A percentile compares a stretch with the other conserved stretches of the same genome.
phyloP scores from a whole-genome alignment of 2,113 vertebrate species.

The Oncorhynchus masou region DNA sequence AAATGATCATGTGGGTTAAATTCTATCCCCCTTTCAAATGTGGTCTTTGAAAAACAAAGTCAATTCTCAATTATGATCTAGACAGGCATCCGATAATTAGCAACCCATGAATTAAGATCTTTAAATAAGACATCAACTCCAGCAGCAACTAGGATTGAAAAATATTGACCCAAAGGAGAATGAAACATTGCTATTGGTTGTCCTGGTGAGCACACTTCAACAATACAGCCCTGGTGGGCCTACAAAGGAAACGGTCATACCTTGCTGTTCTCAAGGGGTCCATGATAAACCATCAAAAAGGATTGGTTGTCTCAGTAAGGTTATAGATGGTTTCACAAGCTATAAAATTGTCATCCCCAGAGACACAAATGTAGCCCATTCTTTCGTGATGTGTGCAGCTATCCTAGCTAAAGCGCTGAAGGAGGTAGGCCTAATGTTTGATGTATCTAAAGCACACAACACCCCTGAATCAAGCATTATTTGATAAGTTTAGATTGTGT shows the following conservation, averaged over 20 bases:
- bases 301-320: conserved; percentile 20
- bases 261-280: not conserved
- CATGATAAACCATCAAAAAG: not conserved
- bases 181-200: not conserved
- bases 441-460: not conserved
- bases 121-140: too few relatives aligned
- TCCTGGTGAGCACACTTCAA: not conserved
- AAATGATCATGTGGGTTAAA: too few relatives aligned
- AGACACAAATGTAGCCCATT: not conserved
- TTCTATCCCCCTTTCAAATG: too few relatives aligned
- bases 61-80: too few relatives aligned
- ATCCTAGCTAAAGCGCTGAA: not conserved
- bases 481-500: too few relatives aligned
- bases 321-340: conserved; percentile 23
- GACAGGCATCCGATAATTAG: too few relatives aligned
- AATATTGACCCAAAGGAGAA: not conserved
- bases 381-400: too few relatives aligned
- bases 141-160: too few relatives aligned
- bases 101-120: too few relatives aligned
- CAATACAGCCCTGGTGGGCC: not conserved
- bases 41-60: too few relatives aligned
- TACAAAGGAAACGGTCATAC: not conserved
- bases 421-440: not conserved
- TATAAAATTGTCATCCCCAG: not conserved
- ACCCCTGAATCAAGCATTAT: not conserved